These are phyloP conservation scores for Synanthedon formicaeformis DNA, from an alignment of 2,888 invertebrate species.

Conservation along the genomic window DNA sequence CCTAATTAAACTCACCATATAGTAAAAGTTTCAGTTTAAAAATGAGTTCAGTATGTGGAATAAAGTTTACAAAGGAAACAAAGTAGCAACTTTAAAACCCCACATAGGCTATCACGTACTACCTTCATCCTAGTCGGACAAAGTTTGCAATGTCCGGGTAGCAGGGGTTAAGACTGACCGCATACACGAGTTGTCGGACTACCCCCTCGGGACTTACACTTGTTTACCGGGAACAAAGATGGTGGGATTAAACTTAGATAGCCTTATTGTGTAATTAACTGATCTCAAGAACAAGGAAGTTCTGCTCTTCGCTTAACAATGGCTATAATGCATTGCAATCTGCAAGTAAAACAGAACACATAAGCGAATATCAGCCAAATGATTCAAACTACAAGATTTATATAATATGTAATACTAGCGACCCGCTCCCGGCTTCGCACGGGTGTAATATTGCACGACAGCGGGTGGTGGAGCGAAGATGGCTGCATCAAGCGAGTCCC, in stretches of 20 bases:
- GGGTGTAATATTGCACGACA: no score
- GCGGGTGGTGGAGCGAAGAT: no score
- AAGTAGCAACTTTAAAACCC: neutral
- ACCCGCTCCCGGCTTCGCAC: no score
- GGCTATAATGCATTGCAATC: no score
- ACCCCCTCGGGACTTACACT: conserved; percentile 10
- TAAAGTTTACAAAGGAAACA: neutral
- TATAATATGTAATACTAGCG: no score
- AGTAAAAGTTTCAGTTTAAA: neutral
- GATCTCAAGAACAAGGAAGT: conserved; percentile 6
- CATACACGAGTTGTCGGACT: neutral
- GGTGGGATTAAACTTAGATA: conserved; percentile 16
- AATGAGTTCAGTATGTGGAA: neutral
- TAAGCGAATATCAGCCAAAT: no score
- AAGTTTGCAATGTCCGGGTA: neutral
- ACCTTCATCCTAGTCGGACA: neutral
- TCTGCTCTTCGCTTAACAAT: no score
- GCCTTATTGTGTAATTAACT: conserved; percentile 25
- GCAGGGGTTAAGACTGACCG: neutral
- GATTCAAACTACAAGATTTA: no score
- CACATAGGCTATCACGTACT: neutral
- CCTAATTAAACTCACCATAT: neutral
- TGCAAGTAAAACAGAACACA: no score
- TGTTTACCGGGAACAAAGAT: conserved; percentile 19
- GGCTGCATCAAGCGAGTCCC: no score